Conservation (phyloP, 2,797 vertebrate genomes). For the Anolis apletophallus region DNA sequence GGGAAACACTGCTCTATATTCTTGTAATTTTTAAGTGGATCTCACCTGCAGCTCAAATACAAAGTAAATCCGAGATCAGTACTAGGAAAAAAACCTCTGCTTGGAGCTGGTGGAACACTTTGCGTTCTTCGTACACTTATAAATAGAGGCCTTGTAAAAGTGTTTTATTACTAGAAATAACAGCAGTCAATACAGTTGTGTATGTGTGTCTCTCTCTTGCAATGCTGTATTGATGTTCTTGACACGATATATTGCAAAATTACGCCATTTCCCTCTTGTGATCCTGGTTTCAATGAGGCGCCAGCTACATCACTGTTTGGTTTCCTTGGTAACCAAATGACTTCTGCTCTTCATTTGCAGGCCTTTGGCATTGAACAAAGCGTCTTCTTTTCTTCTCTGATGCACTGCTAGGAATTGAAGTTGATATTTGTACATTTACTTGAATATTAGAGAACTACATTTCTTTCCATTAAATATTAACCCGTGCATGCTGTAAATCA, state of each 20-base stretch:
- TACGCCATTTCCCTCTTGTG: slow-evolving; percentile 56
- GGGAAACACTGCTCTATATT: too few relatives aligned
- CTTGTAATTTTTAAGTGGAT: background rate
- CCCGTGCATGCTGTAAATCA: background rate
- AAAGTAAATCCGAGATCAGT: background rate
- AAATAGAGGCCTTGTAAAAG: background rate
- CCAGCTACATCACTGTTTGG: slow-evolving; percentile 52
- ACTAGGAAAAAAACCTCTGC: background rate
- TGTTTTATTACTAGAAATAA: background rate
- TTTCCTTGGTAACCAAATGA: slow-evolving; percentile 78
- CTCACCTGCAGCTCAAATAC: background rate
- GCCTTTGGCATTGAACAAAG: slow-evolving; percentile 67
- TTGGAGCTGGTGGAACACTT: background rate
- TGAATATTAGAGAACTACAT: slow-evolving; percentile 40
- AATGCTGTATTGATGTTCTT: slow-evolving; percentile 19
- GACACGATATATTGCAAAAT: slow-evolving; percentile 41
- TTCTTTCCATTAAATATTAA: slow-evolving; percentile 50
- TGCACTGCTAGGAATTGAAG: slow-evolving; percentile 59
- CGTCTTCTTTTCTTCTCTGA: slow-evolving; percentile 61
- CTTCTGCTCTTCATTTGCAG: slow-evolving; percentile 68
- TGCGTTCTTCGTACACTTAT: background rate
- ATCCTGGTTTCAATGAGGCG: slow-evolving; percentile 57
- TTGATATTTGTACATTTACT: slow-evolving; percentile 55
- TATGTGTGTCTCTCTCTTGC: background rate
- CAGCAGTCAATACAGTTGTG: background rate